phyloP scores from a whole-genome alignment of 2,888 invertebrate species.

The Leptinotarsa peninsularis region DNA sequence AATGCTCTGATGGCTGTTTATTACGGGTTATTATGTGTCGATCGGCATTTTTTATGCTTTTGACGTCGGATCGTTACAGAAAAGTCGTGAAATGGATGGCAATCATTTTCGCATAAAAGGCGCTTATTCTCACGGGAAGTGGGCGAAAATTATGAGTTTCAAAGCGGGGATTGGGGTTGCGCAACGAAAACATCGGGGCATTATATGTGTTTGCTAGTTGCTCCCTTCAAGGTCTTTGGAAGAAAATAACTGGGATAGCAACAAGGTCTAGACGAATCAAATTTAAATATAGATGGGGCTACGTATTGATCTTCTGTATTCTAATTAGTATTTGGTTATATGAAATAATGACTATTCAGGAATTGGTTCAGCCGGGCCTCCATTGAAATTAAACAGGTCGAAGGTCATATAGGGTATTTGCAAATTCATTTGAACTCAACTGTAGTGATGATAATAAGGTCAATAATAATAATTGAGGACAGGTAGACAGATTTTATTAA shows the following conservation, averaged over 20 bases:
- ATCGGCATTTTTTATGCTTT: background rate
- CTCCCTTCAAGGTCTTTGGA: no score
- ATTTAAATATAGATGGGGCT: background rate
- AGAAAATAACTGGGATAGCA: background rate
- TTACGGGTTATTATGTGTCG: constrained; percentile 11
- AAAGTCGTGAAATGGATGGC: background rate
- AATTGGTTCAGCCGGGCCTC: no score
- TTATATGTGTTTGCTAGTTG: background rate
- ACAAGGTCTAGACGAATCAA: background rate
- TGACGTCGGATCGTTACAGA: background rate
- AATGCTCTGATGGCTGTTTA: background rate
- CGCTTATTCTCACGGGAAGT: background rate
- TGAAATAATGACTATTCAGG: no score
- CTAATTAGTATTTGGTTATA: no score
- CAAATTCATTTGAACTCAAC: no score
- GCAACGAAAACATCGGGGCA: background rate
- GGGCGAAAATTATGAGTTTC: background rate
- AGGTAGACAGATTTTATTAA: no score
- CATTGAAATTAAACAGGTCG: no score
- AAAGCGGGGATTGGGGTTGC: background rate
- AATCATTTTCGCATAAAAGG: background rate
- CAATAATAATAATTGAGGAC: no score
- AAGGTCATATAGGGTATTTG: no score
- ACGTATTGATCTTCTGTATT: no score
- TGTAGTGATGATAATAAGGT: no score